Percentiles rank a stretch among this genome's conserved stretches.
phyloP scores from a whole-genome alignment of 2,888 invertebrate species.

The Gandaritis pyraliata region DNA sequence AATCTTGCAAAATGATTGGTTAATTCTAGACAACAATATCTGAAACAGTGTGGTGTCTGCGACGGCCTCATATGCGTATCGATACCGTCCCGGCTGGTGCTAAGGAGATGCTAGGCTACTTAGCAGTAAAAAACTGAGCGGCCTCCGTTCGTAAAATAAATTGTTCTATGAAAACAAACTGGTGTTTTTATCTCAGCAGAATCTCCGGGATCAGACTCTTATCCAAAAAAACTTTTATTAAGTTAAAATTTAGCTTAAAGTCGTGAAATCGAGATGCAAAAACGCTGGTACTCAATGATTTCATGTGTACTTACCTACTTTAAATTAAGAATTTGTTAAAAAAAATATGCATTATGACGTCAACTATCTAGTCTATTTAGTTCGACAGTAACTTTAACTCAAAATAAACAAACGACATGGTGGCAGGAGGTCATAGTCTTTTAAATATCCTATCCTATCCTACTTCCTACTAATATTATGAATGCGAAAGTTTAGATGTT shows the following conservation, averaged over 20 bases:
- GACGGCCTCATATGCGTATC: background rate
- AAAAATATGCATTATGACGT: too few relatives aligned
- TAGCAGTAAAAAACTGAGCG: slow-evolving; percentile 22
- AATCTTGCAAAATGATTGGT: too few relatives aligned
- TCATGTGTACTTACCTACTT: slow-evolving; percentile 29
- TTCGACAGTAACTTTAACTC: too few relatives aligned
- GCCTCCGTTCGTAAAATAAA: slow-evolving; percentile 30
- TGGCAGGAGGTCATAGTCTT: too few relatives aligned
- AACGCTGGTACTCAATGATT: slow-evolving; percentile 9
- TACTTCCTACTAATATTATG: too few relatives aligned
- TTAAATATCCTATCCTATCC: too few relatives aligned
- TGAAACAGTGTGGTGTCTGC: background rate
- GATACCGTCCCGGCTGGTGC: background rate
- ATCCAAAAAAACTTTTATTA: slow-evolving; percentile 40
- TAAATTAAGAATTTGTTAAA: too few relatives aligned
- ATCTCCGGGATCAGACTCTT: slow-evolving; percentile 29
- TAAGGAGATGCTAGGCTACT: background rate
- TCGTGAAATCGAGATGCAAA: slow-evolving; percentile 27
- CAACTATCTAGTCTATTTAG: too few relatives aligned
- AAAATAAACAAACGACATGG: too few relatives aligned
- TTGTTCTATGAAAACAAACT: slow-evolving; percentile 38
- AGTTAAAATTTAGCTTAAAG: slow-evolving; percentile 39
- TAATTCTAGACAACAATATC: too few relatives aligned
- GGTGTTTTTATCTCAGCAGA: slow-evolving; percentile 39
- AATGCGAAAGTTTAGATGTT: too few relatives aligned